Conservation (phyloP, 2,888 invertebrate species). For the Crocallis elinguaria region DNA sequence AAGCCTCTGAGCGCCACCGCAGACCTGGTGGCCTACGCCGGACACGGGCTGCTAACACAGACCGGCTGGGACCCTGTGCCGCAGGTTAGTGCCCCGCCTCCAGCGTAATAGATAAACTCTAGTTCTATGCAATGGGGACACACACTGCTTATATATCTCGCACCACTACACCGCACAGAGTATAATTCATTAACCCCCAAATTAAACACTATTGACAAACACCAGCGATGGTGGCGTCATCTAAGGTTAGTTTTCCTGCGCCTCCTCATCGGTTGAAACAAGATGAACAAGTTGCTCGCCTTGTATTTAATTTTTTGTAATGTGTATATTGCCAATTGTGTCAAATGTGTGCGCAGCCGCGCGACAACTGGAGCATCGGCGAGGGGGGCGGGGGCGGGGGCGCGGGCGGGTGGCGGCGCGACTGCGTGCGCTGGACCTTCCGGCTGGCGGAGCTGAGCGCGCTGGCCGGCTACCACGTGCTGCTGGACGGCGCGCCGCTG, state of each 20-base stretch:
- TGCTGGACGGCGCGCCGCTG: conserved; percentile 51
- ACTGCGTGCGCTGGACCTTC: conserved; percentile 75
- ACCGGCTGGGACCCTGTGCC: conserved; percentile 91
- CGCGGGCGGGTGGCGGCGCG: conserved; percentile 70
- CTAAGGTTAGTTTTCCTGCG: too few species aligned
- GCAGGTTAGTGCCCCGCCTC: conserved; percentile 52
- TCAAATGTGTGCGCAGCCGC: conserved; percentile 48
- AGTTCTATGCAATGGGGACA: too few species aligned
- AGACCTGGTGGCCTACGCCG: conserved; percentile 95
- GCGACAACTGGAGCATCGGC: conserved; percentile 25
- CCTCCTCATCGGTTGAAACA: too few species aligned
- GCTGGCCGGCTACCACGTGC: conserved; percentile 62
- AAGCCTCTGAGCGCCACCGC: conserved; percentile 98
- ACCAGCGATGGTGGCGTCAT: too few species aligned
- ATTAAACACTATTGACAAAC: too few species aligned
- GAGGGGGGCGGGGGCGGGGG: conserved; percentile 12
- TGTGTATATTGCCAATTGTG: background rate
- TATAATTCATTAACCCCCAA: too few species aligned
- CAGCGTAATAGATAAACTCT: too few species aligned
- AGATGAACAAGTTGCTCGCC: too few species aligned
- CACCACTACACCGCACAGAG: too few species aligned
- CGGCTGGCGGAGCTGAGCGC: conserved; percentile 59
- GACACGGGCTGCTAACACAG: conserved; percentile 94
- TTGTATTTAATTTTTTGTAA: too few species aligned
- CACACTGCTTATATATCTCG: too few species aligned